A percentile compares a stretch with the other conserved stretches of the same genome.
phyloP scores from a whole-genome alignment of 2,888 invertebrate genomes.

The Amblyteles armatorius region DNA sequence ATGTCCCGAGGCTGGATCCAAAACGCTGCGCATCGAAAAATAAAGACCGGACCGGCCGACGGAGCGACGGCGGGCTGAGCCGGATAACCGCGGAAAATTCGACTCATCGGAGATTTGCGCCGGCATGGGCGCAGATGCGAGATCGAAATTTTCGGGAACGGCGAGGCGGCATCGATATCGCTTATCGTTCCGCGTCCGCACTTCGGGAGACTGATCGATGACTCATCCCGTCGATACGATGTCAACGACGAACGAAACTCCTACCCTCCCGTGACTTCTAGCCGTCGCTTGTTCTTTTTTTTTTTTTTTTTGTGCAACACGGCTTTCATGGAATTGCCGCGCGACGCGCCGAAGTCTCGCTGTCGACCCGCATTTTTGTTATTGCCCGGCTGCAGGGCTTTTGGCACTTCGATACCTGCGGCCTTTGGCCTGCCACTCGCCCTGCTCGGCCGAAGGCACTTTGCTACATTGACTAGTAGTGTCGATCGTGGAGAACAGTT shows the following conservation, averaged over 20 bases:
- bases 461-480: neutral
- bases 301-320: neutral
- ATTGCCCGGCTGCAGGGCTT: neutral
- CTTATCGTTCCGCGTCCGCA: conserved; percentile 17
- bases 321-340: conserved; percentile 24
- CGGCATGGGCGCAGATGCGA: neutral
- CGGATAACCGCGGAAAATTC: conserved; percentile 27
- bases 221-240: conserved; percentile 27
- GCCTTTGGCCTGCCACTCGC: neutral
- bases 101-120: conserved; percentile 16
- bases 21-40: conserved; percentile 7
- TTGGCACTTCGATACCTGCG: neutral
- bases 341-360: conserved; percentile 10
- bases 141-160: neutral
- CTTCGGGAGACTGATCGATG: conserved; percentile 38
- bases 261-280: conserved; percentile 20
- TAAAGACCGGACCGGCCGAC: neutral
- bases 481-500: too few species aligned
- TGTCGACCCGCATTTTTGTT: conserved; percentile 1
- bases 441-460: neutral
- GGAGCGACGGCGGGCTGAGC: neutral
- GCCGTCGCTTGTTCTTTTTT: conserved; percentile 4
- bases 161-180: conserved; percentile 26
- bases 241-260: conserved; percentile 23
- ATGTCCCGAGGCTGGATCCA: neutral